phyloP scores from a whole-genome alignment of 2,888 invertebrate genomes.

The Orgyia antiqua region DNA sequence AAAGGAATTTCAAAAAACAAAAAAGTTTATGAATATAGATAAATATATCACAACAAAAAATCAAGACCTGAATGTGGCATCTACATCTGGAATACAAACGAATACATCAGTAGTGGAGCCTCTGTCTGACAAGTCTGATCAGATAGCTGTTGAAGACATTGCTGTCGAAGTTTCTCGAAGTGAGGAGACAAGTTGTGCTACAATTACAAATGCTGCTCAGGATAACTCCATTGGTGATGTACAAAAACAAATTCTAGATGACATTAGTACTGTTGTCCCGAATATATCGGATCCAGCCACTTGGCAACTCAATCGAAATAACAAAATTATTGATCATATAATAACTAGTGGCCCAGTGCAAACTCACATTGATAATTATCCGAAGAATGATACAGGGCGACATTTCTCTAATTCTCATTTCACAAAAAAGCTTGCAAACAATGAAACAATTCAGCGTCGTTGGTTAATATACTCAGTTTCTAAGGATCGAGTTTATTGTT shows the following conservation, averaged over 20 bases:
- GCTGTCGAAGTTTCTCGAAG: background rate
- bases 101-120: slow-evolving; percentile 10
- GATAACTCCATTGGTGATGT: background rate
- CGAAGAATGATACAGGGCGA: too few species aligned
- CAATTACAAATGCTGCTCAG: too few species aligned
- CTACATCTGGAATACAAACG: slow-evolving; percentile 15
- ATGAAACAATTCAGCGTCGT: too few species aligned
- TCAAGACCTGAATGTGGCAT: slow-evolving; percentile 15
- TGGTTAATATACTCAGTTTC: too few species aligned
- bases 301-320: slow-evolving; percentile 19
- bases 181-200: background rate
- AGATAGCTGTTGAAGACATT: background rate
- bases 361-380: too few species aligned
- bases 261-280: slow-evolving; percentile 11
- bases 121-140: slow-evolving; percentile 13
- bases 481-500: too few species aligned
- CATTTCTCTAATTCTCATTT: too few species aligned
- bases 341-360: too few species aligned
- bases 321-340: slow-evolving; percentile 17
- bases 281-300: slow-evolving; percentile 20
- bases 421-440: too few species aligned
- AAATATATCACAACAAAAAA: slow-evolving; percentile 19
- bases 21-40: slow-evolving; percentile 16
- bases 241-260: slow-evolving; percentile 7
- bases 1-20: slow-evolving; percentile 11